A percentile compares a stretch with the other conserved stretches of the same genome.
Evolutionary conservation across 1,140 invertebrate genomes (phyloP).

Genomic region (Mactra quadrangularis): DNA sequence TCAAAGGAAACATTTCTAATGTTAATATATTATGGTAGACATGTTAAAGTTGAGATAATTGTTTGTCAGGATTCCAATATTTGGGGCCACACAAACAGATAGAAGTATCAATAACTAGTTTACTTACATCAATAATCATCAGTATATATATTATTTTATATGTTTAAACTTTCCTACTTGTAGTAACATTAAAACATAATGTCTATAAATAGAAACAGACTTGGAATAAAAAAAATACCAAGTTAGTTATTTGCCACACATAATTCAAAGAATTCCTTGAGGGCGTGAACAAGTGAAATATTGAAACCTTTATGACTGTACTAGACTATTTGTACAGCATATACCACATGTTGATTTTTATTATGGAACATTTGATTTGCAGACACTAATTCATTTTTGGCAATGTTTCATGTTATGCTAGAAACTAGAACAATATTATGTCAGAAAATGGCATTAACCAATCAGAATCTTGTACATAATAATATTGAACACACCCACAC

Average conservation of each 20-base stretch:
- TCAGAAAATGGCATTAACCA: too few relatives aligned
- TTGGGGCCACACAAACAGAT: constrained; percentile 28
- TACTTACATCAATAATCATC: constrained; percentile 42
- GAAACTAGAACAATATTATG: too few relatives aligned
- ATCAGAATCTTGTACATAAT: too few relatives aligned
- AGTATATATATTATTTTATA: background rate
- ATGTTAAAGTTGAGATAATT: constrained; percentile 47
- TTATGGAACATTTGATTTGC: too few relatives aligned
- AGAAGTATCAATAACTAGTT: constrained; percentile 42
- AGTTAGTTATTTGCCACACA: constrained; percentile 10
- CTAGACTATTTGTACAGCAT: too few relatives aligned
- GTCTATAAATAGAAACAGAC: background rate
- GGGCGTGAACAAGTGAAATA: constrained; percentile 32
- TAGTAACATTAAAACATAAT: background rate
- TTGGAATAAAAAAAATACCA: background rate
- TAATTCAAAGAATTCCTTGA: constrained; percentile 3
- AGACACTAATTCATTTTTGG: too few relatives aligned
- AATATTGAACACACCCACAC: too few relatives aligned
- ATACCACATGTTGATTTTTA: too few relatives aligned
- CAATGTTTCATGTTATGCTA: too few relatives aligned
- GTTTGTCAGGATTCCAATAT: constrained; percentile 50
- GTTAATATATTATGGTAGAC: too few relatives aligned
- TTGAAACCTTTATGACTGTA: constrained; percentile 4
- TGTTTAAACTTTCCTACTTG: constrained; percentile 3
- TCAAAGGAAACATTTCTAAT: too few relatives aligned